Conservation (phyloP, 2,113 vertebrate species). For the Vombatus ursinus region DNA sequence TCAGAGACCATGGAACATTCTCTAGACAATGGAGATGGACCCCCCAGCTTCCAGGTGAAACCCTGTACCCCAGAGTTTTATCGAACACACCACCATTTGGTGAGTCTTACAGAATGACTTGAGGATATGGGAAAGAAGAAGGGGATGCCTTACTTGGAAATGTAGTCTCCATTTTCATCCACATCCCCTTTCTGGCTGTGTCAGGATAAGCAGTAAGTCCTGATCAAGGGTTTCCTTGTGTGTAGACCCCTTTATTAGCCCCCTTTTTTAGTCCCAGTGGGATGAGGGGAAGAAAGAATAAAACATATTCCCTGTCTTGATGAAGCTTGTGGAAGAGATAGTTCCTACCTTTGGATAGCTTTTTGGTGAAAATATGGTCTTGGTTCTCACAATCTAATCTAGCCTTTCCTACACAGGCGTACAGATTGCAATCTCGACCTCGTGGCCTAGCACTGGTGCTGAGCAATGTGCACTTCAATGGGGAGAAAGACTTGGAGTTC, state of each 20-base stretch:
- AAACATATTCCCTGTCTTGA: neutral
- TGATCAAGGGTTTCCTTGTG: neutral
- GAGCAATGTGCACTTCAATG: slow-evolving; percentile 92
- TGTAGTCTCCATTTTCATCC: neutral
- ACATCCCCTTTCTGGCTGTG: neutral
- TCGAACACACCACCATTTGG: slow-evolving; percentile 86
- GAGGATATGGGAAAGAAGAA: neutral
- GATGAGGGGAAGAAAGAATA: neutral
- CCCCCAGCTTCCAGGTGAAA: slow-evolving; percentile 85
- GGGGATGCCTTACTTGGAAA: neutral
- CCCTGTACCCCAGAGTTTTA: slow-evolving; percentile 92
- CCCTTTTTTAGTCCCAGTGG: neutral
- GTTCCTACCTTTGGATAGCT: neutral
- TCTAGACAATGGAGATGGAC: slow-evolving; percentile 91
- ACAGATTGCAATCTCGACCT: slow-evolving; percentile 89
- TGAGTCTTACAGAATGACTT: slow-evolving; percentile 71
- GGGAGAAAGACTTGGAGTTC: slow-evolving; percentile 88
- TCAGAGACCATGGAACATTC: slow-evolving; percentile 88
- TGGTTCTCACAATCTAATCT: neutral
- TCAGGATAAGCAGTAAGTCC: neutral
- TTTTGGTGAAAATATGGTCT: neutral
- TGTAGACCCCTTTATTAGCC: neutral
- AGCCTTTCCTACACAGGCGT: slow-evolving; percentile 85
- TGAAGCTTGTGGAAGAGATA: slow-evolving; percentile 13
- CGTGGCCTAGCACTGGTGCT: slow-evolving; percentile 93